Base-by-base conservation (phyloP, 2,797 vertebrate genomes). In the Urosaurus nigricauda region DNA sequence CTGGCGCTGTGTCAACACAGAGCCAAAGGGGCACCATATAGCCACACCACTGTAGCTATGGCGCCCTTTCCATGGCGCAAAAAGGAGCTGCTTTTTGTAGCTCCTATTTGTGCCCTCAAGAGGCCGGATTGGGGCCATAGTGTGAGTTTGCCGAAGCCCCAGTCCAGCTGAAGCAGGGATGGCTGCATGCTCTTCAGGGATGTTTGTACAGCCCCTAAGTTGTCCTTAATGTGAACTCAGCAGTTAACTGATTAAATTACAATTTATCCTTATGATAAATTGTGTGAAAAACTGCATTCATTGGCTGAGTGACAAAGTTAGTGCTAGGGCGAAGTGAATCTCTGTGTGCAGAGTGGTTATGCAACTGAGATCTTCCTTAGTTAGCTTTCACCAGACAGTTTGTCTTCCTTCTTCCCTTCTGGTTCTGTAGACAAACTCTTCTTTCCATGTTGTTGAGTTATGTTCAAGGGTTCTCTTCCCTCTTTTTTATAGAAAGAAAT, bases 401-500 rank as follows among this genome's bases (percentile, higher is more conserved):
- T 89, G 6, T 83, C 51, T 80, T 88, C 75, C 32, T 6, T 37
- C 26, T 88, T 70, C 74, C 80, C 4, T 32, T 65, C 85, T 58
- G 29, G 14, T 80, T 87, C 65, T 1, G 5, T 79, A 35, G 16
- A 56, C 24, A 8, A 43, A 32, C 2, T 47, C 43, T 75, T 9
- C 65, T 60, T 47, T 35, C 32, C n/a, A 13, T 32, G 85, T 53
- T 63, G 47, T 3, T 29, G 19, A 7, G 82, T 91, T 92, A 82
- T 0, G 0, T 83, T 89, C 11, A 19, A 90, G 83, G 88, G 89
- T 75, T 77, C 89, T 92, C 47, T 90, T 93, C 92, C 85, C 71
- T 32, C 47, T 70, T 93, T 93, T 88, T 90, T 85, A 94, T 96
- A 99, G 99, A 99, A 98, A 98, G 99, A 99, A 97, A 97, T 99